Base-by-base conservation (phyloP, 1,140 invertebrate species). In the Uloborus diversus region DNA sequence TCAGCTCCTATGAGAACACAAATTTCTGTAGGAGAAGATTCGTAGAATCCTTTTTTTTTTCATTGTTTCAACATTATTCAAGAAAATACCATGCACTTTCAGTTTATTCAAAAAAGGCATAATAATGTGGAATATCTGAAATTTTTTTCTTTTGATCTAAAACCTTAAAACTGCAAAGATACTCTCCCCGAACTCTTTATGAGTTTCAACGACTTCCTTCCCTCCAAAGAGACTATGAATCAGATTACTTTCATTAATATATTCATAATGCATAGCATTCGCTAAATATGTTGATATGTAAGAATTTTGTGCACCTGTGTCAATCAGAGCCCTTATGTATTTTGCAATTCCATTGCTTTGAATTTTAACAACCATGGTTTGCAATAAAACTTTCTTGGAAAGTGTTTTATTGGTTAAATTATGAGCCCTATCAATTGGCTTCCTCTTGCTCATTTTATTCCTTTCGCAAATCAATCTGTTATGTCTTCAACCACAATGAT, bases 191-290 rank as follows among this genome's bases (percentile, higher is more conserved):
- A 35, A 64, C 13, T 20, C 17, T n/a, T 64, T 64, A 27, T 64
- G 61, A 35, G 3, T n/a, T n/a, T 35, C 32, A n/a, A 25, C 61
- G 14, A 5, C 30, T 25, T n/a, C 25, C 3, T 7, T 35, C 37
- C 61, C 61, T n/a, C 61, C 61, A 23, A 64, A 64, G 17, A 64
- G 28, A 62, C 30, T 30, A 62, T 62, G 30, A 30, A 62, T 35
- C 25, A 33, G 3, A 11, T 2, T 20, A 1, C 5, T 30, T 62
- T 62, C 59, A 9, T 13, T 20, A 33, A 62, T 62, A 62, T 14
- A 2, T 30, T 33, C 59, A 3, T 62, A 62, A 14, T 62, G 25
- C 59, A 62, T 33, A 62, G 17, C 25, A n/a, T 33, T 62, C 14
- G 30, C 59, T 5, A 30, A 3, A 35, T 23, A 35, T 62, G 33